Percentiles rank a stretch among this genome's conserved stretches.
Conservation (phyloP, 2,888 invertebrate genomes). For the Ectemnius lituratus region DNA sequence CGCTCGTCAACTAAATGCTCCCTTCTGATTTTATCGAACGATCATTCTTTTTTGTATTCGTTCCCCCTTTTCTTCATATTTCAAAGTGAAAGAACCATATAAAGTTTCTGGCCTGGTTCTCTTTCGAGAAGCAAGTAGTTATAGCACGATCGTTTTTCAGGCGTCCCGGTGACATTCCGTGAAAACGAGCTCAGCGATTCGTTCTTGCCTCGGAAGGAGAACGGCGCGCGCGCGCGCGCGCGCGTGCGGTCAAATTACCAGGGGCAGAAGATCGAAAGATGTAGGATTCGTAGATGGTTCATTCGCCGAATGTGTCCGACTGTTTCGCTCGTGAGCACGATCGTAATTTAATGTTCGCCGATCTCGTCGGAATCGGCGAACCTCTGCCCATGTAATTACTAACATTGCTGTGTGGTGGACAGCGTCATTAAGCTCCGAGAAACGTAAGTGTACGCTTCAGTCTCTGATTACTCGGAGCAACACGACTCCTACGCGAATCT, state of each 20-base stretch:
- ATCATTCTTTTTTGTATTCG: too few species aligned
- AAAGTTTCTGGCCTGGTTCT: too few species aligned
- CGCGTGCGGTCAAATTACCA: background rate
- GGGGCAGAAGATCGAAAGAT: background rate
- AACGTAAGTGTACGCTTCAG: background rate
- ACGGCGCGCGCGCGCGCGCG: background rate
- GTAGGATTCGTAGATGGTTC: background rate
- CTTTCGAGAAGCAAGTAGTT: conserved; percentile 13
- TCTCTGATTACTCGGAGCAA: background rate
- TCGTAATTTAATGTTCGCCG: conserved; percentile 35
- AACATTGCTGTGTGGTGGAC: conserved; percentile 62
- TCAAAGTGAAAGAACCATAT: too few species aligned
- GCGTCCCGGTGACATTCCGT: conserved; percentile 25
- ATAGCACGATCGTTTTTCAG: background rate
- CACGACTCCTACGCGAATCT: too few species aligned
- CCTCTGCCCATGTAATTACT: conserved; percentile 64
- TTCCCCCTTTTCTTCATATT: too few species aligned
- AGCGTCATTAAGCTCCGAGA: background rate
- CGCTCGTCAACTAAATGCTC: too few species aligned
- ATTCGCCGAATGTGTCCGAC: too few species aligned
- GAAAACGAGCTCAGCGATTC: conserved; percentile 14
- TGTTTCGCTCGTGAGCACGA: conserved; percentile 23
- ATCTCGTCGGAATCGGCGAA: conserved; percentile 60
- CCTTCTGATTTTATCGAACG: too few species aligned
- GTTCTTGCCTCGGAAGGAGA: too few species aligned